These are phyloP conservation scores for Peromyscus leucopus DNA, from an alignment of 2,113 vertebrate species.

Conservation along the genomic window DNA sequence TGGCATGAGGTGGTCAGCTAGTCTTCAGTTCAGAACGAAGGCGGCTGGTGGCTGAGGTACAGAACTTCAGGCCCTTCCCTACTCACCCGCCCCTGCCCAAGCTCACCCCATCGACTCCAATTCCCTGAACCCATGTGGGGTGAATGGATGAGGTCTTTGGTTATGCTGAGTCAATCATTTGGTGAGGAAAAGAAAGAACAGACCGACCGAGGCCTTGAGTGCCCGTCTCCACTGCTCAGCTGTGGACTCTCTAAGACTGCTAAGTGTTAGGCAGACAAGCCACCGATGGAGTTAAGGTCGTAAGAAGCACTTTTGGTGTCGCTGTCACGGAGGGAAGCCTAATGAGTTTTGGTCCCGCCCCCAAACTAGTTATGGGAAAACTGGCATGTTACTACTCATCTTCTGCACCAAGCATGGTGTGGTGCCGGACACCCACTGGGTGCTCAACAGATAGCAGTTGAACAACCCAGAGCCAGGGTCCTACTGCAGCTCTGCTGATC, in stretches of 20 bases:
- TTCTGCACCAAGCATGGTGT: background rate
- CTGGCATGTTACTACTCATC: background rate
- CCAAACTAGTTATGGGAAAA: slow-evolving; percentile 14
- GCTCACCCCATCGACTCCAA: background rate
- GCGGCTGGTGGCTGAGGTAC: slow-evolving; percentile 72
- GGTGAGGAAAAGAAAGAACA: slow-evolving; percentile 65
- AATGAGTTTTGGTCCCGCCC: slow-evolving; percentile 10
- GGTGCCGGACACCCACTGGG: background rate
- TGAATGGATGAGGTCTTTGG: slow-evolving; percentile 86
- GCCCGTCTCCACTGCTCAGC: background rate
- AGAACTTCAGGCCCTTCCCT: slow-evolving; percentile 24
- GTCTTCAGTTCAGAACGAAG: slow-evolving; percentile 59
- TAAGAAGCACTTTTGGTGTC: slow-evolving; percentile 68
- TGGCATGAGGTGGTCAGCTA: slow-evolving; percentile 12
- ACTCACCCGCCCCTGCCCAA: background rate
- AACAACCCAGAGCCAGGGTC: slow-evolving; percentile 26
- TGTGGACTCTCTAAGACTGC: background rate
- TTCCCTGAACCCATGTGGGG: slow-evolving; percentile 16
- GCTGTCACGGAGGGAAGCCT: slow-evolving; percentile 47
- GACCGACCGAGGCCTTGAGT: background rate
- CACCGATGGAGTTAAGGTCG: background rate
- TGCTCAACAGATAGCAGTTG: background rate
- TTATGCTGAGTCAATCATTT: slow-evolving; percentile 75
- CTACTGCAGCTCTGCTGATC: background rate
- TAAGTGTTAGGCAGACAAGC: background rate